Evolutionary conservation across 2,113 vertebrate species (phyloP), one percentile per base, ranked within the genome.

Genomic region (Athene noctua): DNA sequence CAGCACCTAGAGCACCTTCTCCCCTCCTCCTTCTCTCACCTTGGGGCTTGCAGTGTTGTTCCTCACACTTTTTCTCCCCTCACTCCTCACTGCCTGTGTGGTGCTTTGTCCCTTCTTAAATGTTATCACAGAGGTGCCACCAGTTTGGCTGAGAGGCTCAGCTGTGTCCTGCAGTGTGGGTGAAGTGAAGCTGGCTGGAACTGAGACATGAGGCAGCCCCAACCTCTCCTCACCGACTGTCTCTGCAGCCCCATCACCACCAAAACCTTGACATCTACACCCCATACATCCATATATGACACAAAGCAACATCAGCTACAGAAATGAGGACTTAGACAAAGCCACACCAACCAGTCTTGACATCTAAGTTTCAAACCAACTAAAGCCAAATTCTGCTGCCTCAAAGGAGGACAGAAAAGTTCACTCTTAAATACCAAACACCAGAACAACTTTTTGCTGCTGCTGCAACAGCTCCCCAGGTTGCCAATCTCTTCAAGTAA

Each of bases 141-240:
- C 62, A 71, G 34, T 34, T 47, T 3, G 1, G 44, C 81, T 52
- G 26, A 61, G 23, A 30, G 59, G 26, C 46, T 61, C n/a, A 73
- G n/a, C 42, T 5, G 10, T 30, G 40, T 26, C 18, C 61, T 34
- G 54, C 0, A 0, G 23, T 25, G 10, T 25, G 10, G 13, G 9
- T 30, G 20, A 10, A 38, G 27, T 10, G 9, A 15, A 63, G 13
- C 26, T 70, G 22, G 20, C 14, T 59, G 29, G 47, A 79, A 72
- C 21, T 36, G 13, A 75, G 25, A 51, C n/a, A 89, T 0, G 0
- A 51, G 11, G 66, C 22, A 73, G 40, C 18, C 23, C 52, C 68
- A 68, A 30, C n/a, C 26, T 13, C 70, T 79, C 46, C 46, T 82
- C 55, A 38, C 1, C 36, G 27, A 18, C 61, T 40, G 30, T 70